Conservation (phyloP, 2,888 invertebrate genomes). For the Oxytorus armatus region DNA sequence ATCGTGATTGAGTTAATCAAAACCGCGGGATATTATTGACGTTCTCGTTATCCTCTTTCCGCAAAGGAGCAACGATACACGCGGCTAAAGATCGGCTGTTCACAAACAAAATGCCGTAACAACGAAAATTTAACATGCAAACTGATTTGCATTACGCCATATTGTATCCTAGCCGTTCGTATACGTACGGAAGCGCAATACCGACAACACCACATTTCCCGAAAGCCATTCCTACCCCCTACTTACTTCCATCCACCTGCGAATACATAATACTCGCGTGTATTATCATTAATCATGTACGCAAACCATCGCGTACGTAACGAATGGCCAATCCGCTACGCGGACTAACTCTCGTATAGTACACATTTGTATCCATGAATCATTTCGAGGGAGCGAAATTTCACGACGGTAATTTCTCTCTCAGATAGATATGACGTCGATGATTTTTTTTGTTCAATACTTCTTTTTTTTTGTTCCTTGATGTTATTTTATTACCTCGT, state of each 20-base stretch:
- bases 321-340: constrained; percentile 46
- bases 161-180: neutral
- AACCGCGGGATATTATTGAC: constrained; percentile 54
- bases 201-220: constrained; percentile 19
- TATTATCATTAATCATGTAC: constrained; percentile 41
- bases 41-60: constrained; percentile 18
- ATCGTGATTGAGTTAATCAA: constrained; percentile 54
- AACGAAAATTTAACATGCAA: neutral
- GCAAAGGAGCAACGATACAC: neutral
- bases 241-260: constrained; percentile 9
- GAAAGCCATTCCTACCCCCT: constrained; percentile 19
- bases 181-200: neutral
- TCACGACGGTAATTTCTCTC: neutral
- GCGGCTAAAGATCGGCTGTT: no score
- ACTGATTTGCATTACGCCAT: neutral
- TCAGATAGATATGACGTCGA: no score
- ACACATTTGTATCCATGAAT: constrained; percentile 48
- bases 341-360: constrained; percentile 14
- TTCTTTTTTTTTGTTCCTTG: no score
- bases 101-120: neutral
- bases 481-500: no score
- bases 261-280: constrained; percentile 10
- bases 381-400: constrained; percentile 7
- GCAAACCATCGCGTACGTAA: constrained; percentile 36
- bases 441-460: no score